Conservation (phyloP, 2,888 invertebrate species). For the Drosophila seclusa region DNA sequence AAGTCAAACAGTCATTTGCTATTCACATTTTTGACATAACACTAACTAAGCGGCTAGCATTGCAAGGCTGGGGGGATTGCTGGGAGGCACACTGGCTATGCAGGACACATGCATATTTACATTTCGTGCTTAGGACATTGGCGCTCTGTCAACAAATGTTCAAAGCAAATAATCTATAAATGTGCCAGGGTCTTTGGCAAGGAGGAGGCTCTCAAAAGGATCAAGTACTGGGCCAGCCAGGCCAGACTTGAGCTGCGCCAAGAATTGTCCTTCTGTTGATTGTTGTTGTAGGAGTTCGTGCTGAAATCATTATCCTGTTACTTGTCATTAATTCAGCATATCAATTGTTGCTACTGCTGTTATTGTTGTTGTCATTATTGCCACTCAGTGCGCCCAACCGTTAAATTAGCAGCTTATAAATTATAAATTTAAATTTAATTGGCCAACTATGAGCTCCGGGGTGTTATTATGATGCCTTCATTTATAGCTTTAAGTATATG, state of each 20-base stretch:
- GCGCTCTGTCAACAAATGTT: slow-evolving; percentile 61
- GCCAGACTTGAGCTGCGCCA: slow-evolving; percentile 7
- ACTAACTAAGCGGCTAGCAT: slow-evolving; percentile 3
- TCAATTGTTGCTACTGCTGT: slow-evolving; percentile 41
- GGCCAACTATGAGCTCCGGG: slow-evolving; percentile 48
- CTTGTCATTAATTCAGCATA: slow-evolving; percentile 76
- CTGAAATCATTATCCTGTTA: slow-evolving; percentile 78
- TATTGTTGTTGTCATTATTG: slow-evolving; percentile 34
- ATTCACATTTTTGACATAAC: slow-evolving; percentile 33
- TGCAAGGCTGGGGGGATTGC: no score
- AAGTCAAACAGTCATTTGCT: slow-evolving; percentile 41
- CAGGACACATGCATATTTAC: slow-evolving; percentile 55
- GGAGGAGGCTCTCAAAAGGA: slow-evolving; percentile 19
- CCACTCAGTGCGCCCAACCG: slow-evolving; percentile 58
- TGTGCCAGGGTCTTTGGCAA: slow-evolving; percentile 28
- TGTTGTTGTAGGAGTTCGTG: slow-evolving; percentile 62
- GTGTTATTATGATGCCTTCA: slow-evolving; percentile 27
- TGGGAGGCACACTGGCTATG: background rate
- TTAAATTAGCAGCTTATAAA: slow-evolving; percentile 79
- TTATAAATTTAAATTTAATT: slow-evolving; percentile 75
- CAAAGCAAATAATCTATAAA: slow-evolving; percentile 69
- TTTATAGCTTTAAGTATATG: slow-evolving; percentile 13
- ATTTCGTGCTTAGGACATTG: slow-evolving; percentile 49
- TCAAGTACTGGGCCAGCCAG: background rate
- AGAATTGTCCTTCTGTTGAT: slow-evolving; percentile 18